These are phyloP conservation scores for Hyles lineata DNA, from an alignment of 2,888 invertebrate genomes.

Conservation along the genomic window DNA sequence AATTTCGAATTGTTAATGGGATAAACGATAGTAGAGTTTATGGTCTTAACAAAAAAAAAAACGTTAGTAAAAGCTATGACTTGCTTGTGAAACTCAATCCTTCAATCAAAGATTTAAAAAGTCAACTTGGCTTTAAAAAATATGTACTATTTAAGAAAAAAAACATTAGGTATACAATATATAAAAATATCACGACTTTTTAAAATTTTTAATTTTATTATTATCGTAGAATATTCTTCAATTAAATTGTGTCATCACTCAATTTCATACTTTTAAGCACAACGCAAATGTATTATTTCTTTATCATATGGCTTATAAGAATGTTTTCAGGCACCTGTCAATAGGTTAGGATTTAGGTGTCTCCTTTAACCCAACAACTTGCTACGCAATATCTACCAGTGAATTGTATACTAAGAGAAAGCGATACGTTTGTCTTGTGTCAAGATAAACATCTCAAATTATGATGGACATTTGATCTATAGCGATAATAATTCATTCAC, in stretches of 20 bases:
- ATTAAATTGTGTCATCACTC: too few relatives aligned
- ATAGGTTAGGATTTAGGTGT: not conserved
- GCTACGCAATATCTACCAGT: not conserved
- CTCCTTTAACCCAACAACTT: not conserved
- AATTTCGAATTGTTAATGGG: not conserved
- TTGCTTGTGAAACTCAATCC: too few relatives aligned
- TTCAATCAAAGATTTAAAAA: too few relatives aligned
- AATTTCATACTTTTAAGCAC: too few relatives aligned
- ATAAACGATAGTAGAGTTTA: not conserved
- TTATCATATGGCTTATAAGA: not conserved
- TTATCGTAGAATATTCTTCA: too few relatives aligned
- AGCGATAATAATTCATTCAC: conserved; percentile 17
- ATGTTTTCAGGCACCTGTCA: not conserved
- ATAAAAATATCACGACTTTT: too few relatives aligned
- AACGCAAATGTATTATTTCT: too few relatives aligned
- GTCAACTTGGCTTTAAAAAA: too few relatives aligned
- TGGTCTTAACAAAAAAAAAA: not conserved
- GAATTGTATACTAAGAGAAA: not conserved
- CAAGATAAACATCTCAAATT: conserved; percentile 16
- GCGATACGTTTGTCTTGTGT: conserved; percentile 32
- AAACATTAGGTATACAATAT: too few relatives aligned
- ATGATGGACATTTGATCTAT: conserved; percentile 20
- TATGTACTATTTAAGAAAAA: too few relatives aligned
- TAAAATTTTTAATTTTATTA: too few relatives aligned
- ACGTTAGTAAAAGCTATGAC: too few relatives aligned